phyloP scores from a whole-genome alignment of 2,888 invertebrate species.

The Himalopsyche kuldschensis region DNA sequence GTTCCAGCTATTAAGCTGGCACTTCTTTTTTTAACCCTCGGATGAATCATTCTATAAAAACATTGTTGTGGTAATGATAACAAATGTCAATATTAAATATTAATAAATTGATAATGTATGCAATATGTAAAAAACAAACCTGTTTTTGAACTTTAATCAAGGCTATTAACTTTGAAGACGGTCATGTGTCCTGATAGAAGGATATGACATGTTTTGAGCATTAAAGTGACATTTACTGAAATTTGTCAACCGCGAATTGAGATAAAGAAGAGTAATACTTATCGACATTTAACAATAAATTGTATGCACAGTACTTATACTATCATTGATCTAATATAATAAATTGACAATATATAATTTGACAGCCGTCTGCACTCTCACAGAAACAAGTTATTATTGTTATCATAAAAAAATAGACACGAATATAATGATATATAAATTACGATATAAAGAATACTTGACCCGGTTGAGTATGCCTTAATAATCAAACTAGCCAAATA shows the following conservation, averaged over 20 bases:
- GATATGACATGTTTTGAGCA: slow-evolving; percentile 4
- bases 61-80: neutral
- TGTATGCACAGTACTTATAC: neutral
- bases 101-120: neutral
- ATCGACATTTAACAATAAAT: neutral
- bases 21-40: slow-evolving; percentile 31
- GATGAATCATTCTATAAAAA: slow-evolving; percentile 47
- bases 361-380: neutral
- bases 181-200: slow-evolving; percentile 18
- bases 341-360: slow-evolving; percentile 5
- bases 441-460: neutral
- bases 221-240: neutral
- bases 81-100: neutral
- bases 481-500: too few relatives aligned
- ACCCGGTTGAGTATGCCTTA: too few relatives aligned
- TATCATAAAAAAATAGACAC: neutral
- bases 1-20: slow-evolving; percentile 55
- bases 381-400: neutral
- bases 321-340: neutral
- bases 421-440: neutral
- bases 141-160: slow-evolving; percentile 12
- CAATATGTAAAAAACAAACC: neutral
- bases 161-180: slow-evolving; percentile 25
- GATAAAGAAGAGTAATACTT: neutral
- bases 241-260: neutral